Evolutionary conservation across 1,140 invertebrate genomes (phyloP), one percentile per base, ranked within the genome.

Genomic region (Helicoverpa zea): DNA sequence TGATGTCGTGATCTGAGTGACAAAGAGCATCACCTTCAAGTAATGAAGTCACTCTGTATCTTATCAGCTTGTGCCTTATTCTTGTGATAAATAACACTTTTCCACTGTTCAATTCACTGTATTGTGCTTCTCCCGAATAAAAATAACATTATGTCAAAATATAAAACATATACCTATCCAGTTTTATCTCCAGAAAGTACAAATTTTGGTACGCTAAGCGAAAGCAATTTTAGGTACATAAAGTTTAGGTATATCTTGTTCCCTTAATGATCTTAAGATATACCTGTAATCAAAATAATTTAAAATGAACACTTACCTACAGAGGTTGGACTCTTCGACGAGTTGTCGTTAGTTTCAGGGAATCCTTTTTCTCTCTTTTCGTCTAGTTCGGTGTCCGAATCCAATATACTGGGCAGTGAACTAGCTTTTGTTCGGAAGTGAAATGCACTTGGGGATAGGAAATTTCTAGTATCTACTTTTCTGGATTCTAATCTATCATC

Each of bases 361-460:
- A 90, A 93, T 0, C 85, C 83, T 70, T 93, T 92, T 51, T 96
- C 95, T 35, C 87, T 94, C 54, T 95, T 94, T 14, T 95, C 94
- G 29, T 97, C 96, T 51, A 97, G 95, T 70, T 97, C 97, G 54
- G 96, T 96, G 80, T 97, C 97, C 0, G 97, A 97, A 89, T 98
- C 97, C 80, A 98, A 93, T 85, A 98, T 98, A 89, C 97, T 98
- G 0, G 97, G 97, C 86, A 98, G 85, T 58, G 97, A 97, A 87
- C 96, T 97, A 14, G 97, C 97, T 92, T 97, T 97, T 80, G 96
- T 96, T 84, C 96, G 96, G 83, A 94, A 92, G 87, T 94, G 90
- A 87, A 96, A 97, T 51, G 95, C 96, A 83, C 94, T 96, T 16
- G 95, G 95, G 81, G 92, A 96, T 73, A 95, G 95, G 90, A 92